Percentiles rank a stretch among this genome's conserved stretches.
Conservation (phyloP, 2,113 vertebrate genomes). For the Thamnaconus septentrionalis region DNA sequence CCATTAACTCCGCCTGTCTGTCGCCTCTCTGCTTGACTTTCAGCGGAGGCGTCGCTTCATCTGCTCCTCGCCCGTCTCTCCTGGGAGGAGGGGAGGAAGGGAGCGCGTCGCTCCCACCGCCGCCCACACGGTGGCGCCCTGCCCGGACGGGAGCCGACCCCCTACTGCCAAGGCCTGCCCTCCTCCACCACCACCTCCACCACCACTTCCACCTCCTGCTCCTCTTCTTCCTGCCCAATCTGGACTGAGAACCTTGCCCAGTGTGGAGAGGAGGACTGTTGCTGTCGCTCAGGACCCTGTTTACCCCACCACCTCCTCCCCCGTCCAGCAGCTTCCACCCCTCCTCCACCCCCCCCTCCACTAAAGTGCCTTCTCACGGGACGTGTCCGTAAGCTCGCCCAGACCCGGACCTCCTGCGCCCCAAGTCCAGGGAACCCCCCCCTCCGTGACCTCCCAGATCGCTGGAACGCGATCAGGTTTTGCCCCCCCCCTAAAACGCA, state of each 20-base stretch:
- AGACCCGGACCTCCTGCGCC: too few relatives aligned
- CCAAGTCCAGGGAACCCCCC: neutral
- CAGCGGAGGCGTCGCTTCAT: slow-evolving; percentile 41
- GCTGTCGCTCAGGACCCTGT: slow-evolving; percentile 29
- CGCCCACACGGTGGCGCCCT: slow-evolving; percentile 14
- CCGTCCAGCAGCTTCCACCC: neutral
- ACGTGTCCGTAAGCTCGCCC: slow-evolving; percentile 33
- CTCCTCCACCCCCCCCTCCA: slow-evolving; percentile 22
- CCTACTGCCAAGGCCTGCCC: slow-evolving; percentile 6
- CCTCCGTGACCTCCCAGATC: neutral
- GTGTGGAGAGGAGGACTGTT: slow-evolving; percentile 27
- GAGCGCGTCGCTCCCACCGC: slow-evolving; percentile 14
- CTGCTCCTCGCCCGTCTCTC: slow-evolving; percentile 28
- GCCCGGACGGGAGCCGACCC: slow-evolving; percentile 20
- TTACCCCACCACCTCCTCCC: neutral
- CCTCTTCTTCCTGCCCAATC: slow-evolving; percentile 13
- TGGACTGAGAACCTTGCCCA: slow-evolving; percentile 20
- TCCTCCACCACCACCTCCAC: too few relatives aligned
- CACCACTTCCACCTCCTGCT: too few relatives aligned
- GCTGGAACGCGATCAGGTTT: too few relatives aligned
- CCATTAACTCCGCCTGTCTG: slow-evolving; percentile 27
- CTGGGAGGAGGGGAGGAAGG: neutral
- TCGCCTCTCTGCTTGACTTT: slow-evolving; percentile 42
- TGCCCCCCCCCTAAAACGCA: neutral
- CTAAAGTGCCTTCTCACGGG: slow-evolving; percentile 66